Evolutionary conservation across 2,797 vertebrate genomes (phyloP).

Genomic region (Lepilemur ruficaudatus): DNA sequence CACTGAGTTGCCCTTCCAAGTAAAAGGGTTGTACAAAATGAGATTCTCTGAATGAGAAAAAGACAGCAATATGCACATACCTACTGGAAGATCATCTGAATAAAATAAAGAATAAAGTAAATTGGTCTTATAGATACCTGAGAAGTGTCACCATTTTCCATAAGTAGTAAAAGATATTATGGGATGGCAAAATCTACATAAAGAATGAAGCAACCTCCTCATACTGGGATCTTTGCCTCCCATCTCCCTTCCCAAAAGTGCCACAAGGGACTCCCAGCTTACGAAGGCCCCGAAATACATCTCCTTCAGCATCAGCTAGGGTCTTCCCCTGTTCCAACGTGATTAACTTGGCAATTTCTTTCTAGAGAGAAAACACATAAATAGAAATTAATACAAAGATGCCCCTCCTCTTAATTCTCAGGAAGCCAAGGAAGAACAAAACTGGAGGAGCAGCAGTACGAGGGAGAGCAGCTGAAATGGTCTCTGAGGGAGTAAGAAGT

Average conservation of each 20-base stretch:
- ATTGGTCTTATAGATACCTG: not conserved
- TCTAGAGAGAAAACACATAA: slow-evolving; percentile 86
- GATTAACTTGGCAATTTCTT: slow-evolving; percentile 95
- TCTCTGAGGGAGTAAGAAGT: not conserved
- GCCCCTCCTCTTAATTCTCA: not conserved
- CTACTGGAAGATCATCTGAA: not conserved
- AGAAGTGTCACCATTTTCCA: slow-evolving; percentile 7
- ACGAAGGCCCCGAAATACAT: slow-evolving; percentile 98
- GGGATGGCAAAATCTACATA: not conserved
- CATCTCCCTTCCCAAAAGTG: slow-evolving; percentile 51
- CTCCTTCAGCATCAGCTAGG: slow-evolving; percentile 96
- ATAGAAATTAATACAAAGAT: slow-evolving; percentile 37
- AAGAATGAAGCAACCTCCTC: not conserved
- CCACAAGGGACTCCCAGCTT: slow-evolving; percentile 83
- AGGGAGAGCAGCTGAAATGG: not conserved
- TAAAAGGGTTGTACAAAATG: not conserved
- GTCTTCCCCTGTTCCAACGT: slow-evolving; percentile 98
- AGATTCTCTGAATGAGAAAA: slow-evolving; percentile 32
- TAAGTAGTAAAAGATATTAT: slow-evolving; percentile 32
- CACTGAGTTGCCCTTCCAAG: not conserved
- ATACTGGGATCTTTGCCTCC: slow-evolving; percentile 22
- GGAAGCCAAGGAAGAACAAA: not conserved
- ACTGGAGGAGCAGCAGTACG: not conserved
- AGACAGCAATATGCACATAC: not conserved
- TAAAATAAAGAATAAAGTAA: slow-evolving; percentile 36